A percentile compares a stretch with the other conserved stretches of the same genome.
Evolutionary conservation across 64 coral and sea anemone genomes (phyloP).

Genomic region (Montipora cactus): DNA sequence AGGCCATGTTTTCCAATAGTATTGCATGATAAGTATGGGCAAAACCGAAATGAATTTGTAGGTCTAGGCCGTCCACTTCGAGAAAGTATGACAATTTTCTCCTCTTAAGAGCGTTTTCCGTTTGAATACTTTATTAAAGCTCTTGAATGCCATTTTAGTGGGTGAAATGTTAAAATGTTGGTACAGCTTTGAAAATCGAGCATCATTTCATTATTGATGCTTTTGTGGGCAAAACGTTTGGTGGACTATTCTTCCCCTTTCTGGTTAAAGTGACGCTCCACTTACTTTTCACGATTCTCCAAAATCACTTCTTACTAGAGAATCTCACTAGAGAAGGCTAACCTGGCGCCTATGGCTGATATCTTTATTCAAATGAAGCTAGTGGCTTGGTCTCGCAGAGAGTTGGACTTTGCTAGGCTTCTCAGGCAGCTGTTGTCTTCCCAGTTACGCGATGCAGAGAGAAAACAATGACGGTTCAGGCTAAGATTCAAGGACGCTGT

Average conservation of each 20-base stretch:
- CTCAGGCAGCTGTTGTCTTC: too few relatives aligned
- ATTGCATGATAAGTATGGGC: not conserved
- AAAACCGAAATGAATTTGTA: not conserved
- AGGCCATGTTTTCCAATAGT: not conserved
- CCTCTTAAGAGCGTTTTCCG: not conserved
- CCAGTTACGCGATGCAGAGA: too few relatives aligned
- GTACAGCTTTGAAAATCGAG: not conserved
- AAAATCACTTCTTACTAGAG: not conserved
- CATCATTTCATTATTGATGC: constrained; percentile 12
- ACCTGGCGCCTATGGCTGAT: not conserved
- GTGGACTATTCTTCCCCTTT: constrained; percentile 7
- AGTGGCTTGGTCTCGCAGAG: too few relatives aligned
- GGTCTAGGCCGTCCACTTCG: too few relatives aligned
- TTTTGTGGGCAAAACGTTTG: not conserved
- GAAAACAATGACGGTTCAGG: too few relatives aligned
- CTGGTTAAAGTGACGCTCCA: constrained; percentile 23
- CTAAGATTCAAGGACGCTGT: too few relatives aligned
- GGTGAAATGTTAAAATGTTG: not conserved
- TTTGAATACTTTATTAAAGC: not conserved
- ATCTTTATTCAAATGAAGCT: too few relatives aligned
- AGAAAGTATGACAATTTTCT: not conserved
- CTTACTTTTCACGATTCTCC: not conserved
- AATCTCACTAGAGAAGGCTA: too few relatives aligned
- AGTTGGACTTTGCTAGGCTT: too few relatives aligned
- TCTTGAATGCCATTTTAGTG: not conserved